phyloP scores from a whole-genome alignment of 2,113 vertebrate species.

The Sphaerodactylus townsendi region DNA sequence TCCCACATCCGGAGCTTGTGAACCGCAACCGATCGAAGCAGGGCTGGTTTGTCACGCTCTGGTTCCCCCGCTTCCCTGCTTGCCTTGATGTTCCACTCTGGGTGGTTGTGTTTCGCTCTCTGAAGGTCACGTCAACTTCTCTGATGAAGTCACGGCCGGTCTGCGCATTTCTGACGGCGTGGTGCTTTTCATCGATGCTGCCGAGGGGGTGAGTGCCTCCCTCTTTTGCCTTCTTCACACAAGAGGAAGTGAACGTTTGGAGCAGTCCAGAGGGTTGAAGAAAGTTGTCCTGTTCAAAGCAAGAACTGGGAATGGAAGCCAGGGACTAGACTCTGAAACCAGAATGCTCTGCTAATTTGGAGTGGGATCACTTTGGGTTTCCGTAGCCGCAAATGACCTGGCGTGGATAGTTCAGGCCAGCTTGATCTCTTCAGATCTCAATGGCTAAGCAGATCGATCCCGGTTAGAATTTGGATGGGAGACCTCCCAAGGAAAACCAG shows the following conservation, averaged over 20 bases:
- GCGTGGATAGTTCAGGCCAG: too few species aligned
- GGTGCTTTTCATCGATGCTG: constrained; percentile 96
- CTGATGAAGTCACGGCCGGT: constrained; percentile 94
- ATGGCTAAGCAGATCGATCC: too few species aligned
- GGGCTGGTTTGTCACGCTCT: background rate
- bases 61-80: background rate
- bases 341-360: background rate
- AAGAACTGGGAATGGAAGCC: too few species aligned
- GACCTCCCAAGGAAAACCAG: too few species aligned
- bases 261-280: background rate
- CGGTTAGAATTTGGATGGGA: too few species aligned
- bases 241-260: background rate
- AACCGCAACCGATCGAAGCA: background rate
- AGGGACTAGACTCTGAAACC: background rate
- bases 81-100: background rate
- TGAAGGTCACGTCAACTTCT: constrained; percentile 95
- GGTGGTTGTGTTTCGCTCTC: constrained; percentile 19
- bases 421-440: too few species aligned
- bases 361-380: background rate
- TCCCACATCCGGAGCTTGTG: background rate
- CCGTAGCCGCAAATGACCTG: too few species aligned
- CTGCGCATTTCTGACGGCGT: constrained; percentile 94
- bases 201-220: constrained; percentile 88
- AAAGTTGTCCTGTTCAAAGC: background rate
- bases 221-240: background rate